Evolutionary conservation across 2,797 vertebrate species (phyloP), one percentile per base, ranked within the genome.

Genomic region (Poliocrania exsul): DNA sequence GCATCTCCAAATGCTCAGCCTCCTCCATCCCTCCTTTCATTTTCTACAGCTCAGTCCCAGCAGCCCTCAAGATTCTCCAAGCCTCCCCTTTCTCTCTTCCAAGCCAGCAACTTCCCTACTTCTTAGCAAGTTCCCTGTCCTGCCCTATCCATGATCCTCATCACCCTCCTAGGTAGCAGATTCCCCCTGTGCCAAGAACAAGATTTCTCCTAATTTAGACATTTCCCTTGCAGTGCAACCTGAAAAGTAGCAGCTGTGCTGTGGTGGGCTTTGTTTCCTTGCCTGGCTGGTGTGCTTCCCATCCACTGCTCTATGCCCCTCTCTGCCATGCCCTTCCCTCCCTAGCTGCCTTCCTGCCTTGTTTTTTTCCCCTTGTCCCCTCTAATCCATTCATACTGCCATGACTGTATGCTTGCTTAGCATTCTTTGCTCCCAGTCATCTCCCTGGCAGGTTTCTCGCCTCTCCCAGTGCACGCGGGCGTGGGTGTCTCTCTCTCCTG

Each of bases 381-480:
- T 83, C 20, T 71, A 38, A 80, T 81, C 75, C 61, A 16, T 74
- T 58, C 4, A 5, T 51, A 14, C 38, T 7, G 1, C 11, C 31
- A 53, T 4, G 9, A 58, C 9, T 1, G 1, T 35, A 15, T 8
- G 20, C 49, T 74, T 50, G 38, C 57, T 56, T 23, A 87, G 86
- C 90, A 71, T 64, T 54, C 67, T 79, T 73, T 62, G 28, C 73
- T 64, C 51, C 16, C 58, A 15, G 75, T 21, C 16, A 0, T 58
- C 69, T 80, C 60, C 77, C 72, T 6, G 13, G 69, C 65, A 67
- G 81, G 71, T 77, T 93, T 75, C 88, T 94, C 3, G 0, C 44
- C 40, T 91, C 33, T 84, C 60, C 17, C 4, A 2, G 0, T 44
- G 44, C 10, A 5, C 0, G 0, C 0, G 2, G 54, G 65, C 3